Conservation (phyloP, 2,797 vertebrate genomes). For the Macrochelys suwanniensis region DNA sequence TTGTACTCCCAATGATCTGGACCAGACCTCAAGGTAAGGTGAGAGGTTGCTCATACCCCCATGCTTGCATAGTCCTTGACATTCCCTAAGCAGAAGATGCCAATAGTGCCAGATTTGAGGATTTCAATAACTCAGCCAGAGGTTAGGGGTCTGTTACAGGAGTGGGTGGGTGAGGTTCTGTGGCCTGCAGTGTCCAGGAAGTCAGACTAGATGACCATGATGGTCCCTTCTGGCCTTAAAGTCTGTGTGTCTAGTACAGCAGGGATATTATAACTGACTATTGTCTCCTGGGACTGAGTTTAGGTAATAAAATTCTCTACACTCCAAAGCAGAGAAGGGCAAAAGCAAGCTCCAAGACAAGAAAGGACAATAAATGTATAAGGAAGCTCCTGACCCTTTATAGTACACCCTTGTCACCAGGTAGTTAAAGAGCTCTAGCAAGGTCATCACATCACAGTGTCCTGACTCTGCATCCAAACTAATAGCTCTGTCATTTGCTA, state of each 20-base stretch:
- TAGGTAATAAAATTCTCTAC: not conserved
- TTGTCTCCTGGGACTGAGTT: not conserved
- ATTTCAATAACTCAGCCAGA: not conserved
- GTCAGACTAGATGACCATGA: not conserved
- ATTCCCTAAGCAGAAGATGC: slow-evolving; percentile 1
- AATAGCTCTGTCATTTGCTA: not conserved
- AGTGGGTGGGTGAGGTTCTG: not conserved
- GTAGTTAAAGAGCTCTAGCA: not conserved
- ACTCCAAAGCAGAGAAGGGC: not conserved
- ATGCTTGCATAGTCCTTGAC: not conserved
- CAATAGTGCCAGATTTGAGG: not conserved
- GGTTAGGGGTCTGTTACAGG: not conserved
- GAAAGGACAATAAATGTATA: not conserved
- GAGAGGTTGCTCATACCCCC: not conserved
- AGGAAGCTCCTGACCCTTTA: not conserved
- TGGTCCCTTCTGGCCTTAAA: not conserved
- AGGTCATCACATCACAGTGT: fast-evolving
- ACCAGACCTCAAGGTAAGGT: not conserved
- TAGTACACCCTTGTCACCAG: not conserved
- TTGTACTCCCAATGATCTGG: not conserved
- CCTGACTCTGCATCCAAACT: not conserved
- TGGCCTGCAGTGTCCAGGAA: not conserved
- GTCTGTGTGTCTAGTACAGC: not conserved
- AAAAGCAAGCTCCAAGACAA: not conserved
- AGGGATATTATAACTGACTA: not conserved